A percentile compares a stretch with the other conserved stretches of the same genome.
Conservation (phyloP, 2,888 invertebrate genomes). For the Chalcis sispes region DNA sequence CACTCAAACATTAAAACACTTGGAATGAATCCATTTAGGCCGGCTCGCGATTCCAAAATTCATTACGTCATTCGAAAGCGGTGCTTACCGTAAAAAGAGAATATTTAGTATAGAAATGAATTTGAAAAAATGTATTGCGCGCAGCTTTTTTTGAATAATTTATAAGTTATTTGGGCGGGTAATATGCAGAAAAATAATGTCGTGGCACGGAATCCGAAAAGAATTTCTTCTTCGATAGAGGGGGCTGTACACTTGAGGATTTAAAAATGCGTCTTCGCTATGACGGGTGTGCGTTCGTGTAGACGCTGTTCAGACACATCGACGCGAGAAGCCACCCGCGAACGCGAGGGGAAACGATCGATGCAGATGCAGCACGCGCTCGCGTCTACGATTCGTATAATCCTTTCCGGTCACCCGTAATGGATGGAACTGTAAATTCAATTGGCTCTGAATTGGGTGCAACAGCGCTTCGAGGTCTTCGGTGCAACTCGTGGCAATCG, state of each 20-base stretch:
- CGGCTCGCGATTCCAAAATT: constrained; percentile 6
- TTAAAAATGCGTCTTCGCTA: background rate
- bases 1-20: background rate
- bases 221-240: constrained; percentile 25
- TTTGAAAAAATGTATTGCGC: constrained; percentile 2
- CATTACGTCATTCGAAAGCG: background rate
- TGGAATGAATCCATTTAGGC: constrained; percentile 27
- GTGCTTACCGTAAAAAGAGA: too few relatives aligned
- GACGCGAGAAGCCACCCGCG: background rate
- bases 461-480: background rate
- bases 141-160: too few relatives aligned
- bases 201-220: constrained; percentile 20
- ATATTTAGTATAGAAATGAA: constrained; percentile 12
- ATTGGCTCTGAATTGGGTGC: constrained; percentile 65
- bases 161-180: constrained; percentile 16
- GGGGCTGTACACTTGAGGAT: background rate
- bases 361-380: constrained; percentile 73
- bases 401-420: constrained; percentile 74
- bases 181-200: constrained; percentile 30
- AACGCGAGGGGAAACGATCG: constrained; percentile 57
- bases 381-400: constrained; percentile 64
- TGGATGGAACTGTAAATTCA: constrained; percentile 74
- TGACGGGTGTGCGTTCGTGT: too few relatives aligned
- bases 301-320: background rate
- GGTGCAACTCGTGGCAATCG: constrained; percentile 33